These are phyloP conservation scores for Pygocentrus nattereri DNA, from an alignment of 2,797 vertebrate genomes.

Conservation along the genomic window DNA sequence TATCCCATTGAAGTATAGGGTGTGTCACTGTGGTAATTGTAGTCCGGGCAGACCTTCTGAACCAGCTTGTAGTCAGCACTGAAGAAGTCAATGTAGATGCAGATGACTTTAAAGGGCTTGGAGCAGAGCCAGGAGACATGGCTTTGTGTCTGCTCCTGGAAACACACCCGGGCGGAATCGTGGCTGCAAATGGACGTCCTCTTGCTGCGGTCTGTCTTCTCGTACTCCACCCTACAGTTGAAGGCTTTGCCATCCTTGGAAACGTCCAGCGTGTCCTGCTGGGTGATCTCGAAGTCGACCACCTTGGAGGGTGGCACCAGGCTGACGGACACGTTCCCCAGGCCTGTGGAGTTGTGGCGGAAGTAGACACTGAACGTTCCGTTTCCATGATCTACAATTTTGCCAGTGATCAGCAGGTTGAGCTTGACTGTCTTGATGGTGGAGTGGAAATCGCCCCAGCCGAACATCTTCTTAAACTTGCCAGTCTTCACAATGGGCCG, in stretches of 20 bases:
- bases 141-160: constrained; percentile 94
- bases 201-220: constrained; percentile 93
- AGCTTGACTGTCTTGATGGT: constrained; percentile 94
- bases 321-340: constrained; percentile 95
- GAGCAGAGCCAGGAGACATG: constrained; percentile 96
- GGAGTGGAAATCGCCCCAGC: constrained; percentile 97
- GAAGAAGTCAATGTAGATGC: constrained; percentile 96
- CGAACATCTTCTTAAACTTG: constrained; percentile 93
- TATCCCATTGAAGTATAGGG: constrained; percentile 73
- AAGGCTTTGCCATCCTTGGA: constrained; percentile 85
- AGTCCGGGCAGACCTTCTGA: constrained; percentile 97
- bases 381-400: constrained; percentile 97
- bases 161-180: constrained; percentile 91
- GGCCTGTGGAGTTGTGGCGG: constrained; percentile 93
- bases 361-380: constrained; percentile 98
- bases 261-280: constrained; percentile 76
- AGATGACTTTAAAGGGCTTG: constrained; percentile 98
- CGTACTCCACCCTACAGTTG: constrained; percentile 94
- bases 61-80: constrained; percentile 97
- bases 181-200: constrained; percentile 93
- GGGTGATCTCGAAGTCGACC: constrained; percentile 76
- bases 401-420: constrained; percentile 93
- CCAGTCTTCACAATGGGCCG: constrained; percentile 62
- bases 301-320: constrained; percentile 93
- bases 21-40: constrained; percentile 91